Base-by-base conservation (phyloP, 1,140 invertebrate genomes). In the Camponotus floridanus region DNA sequence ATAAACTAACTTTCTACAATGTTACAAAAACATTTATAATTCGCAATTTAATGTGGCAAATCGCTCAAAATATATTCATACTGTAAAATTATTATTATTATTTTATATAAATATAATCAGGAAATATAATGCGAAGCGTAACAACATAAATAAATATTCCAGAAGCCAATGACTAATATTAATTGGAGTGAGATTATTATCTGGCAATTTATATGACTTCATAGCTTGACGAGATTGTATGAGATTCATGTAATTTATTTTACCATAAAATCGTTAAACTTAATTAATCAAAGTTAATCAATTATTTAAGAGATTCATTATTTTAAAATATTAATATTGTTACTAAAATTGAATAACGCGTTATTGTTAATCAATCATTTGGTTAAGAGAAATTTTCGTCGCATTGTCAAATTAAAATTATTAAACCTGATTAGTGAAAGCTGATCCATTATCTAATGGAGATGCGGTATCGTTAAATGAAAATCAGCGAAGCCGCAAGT, bases 221-320 rank as follows among this genome's bases (percentile, higher is more conserved):
- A 21, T 26, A 45, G n/a, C 3, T n/a, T 61, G 79, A 73, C 26
- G 79, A 73, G 68, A 45, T 71, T 45, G 21, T 15, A 57, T 18
- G 26, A 31, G 21, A 39, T 83, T 71, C 48, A 5, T 8, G 45
- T 51, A 31, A 71, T 55, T 73, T 48, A 61, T 83, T 61, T 45
- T 8, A 73, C 2, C 31, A 31, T 73, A n/a, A 83, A 83, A 83
- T 83, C 18, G 55, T 83, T 83, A 73, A 70, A 61, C 55, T 55
- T 61, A 55, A 61, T 83, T 83, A 83, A 73, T 73, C 39, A 83
- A 73, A 73, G 31, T 83, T 83, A 83, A 73, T 61, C 26, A 83
- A 73, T 73, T 61, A 83, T 73, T 73, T 83, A 83, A 51, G 9
- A 83, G 68, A 73, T 61, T 48, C 2, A 33, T 55, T 33, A 73